Evolutionary conservation across 2,113 vertebrate species (phyloP), one percentile per base, ranked within the genome.

Genomic region (Lipophrys pholis): DNA sequence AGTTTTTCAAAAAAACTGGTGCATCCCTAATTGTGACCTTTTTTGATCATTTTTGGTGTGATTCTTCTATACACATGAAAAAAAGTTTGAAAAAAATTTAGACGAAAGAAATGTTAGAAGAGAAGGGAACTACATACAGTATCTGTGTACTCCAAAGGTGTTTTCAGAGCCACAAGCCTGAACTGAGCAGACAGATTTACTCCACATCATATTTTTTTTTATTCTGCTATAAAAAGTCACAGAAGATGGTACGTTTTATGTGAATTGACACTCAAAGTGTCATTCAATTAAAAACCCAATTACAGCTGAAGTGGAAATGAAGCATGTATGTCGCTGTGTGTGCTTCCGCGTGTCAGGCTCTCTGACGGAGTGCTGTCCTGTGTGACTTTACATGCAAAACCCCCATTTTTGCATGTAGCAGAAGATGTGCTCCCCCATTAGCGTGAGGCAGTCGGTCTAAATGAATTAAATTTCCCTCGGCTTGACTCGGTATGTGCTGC

Each of bases 241-340:
- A 64, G 39, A 64, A 46, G 41, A 35, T 16, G 56, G 8, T 12
- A 3, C 43, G 43, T 39, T 66, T 78, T 11, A 62, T 45, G 12
- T 46, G 54, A 82, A 72, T 6, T 66, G 36, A 81, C 71, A 53
- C 43, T 45, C 3, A 42, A 62, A 50, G 42, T 40, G 42, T 72
- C 40, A 8, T 73, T 60, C 74, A 76, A 77, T 74, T 84, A 72
- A 86, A 81, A 74, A 17, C 60, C 40, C 40, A 73, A 73, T 76
- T 76, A 61, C 35, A 46, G 64, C 17, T 6, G 1, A 71, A 42
- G 46, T 46, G 41, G 16, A 35, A 10, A 43, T 67, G 51, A 55
- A 56, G 14, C 14, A 41, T 36, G 61, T 51, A 38, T 17, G 30
- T 42, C n/a, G 52, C 42, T 21, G 21, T 11, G 63, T 14, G n/a